A percentile compares a stretch with the other conserved stretches of the same genome.
These are phyloP conservation scores for Ectemnius continuus DNA, from an alignment of 2,888 invertebrate species.

Conservation along the genomic window DNA sequence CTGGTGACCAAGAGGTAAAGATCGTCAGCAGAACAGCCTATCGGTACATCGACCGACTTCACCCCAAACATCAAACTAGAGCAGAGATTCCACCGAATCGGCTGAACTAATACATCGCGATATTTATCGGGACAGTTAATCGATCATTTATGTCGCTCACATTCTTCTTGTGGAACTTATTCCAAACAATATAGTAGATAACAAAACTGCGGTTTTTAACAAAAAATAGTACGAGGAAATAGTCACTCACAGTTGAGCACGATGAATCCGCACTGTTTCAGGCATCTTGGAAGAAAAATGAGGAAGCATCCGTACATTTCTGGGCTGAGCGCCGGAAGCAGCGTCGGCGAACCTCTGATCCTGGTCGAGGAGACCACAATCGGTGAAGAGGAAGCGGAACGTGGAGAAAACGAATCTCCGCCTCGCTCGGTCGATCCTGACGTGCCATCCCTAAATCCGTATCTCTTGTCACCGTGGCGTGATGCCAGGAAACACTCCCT, in stretches of 20 bases:
- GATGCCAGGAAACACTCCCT: constrained; percentile 90
- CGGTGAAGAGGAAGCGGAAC: constrained; percentile 83
- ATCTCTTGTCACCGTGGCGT: constrained; percentile 89
- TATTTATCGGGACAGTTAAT: no score
- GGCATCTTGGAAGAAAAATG: constrained; percentile 57
- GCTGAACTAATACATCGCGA: not conserved
- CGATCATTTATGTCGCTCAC: no score
- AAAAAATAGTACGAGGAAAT: no score
- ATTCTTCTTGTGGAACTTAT: no score
- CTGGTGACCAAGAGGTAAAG: no score
- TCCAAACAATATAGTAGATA: no score
- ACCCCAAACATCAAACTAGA: no score
- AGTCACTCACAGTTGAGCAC: no score
- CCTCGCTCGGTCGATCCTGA: constrained; percentile 86
- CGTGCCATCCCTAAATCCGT: constrained; percentile 87
- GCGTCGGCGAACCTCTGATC: constrained; percentile 86
- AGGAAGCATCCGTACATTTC: constrained; percentile 69
- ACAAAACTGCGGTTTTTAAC: no score
- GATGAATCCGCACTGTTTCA: not conserved
- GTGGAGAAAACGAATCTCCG: constrained; percentile 78
- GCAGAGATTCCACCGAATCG: no score
- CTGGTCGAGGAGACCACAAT: constrained; percentile 89
- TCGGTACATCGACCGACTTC: no score
- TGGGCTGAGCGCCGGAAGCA: constrained; percentile 65
- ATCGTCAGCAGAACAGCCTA: no score